These are phyloP conservation scores for Coregonus sp. DNA, from an alignment of 2,797 vertebrate genomes.

Conservation along the genomic window DNA sequence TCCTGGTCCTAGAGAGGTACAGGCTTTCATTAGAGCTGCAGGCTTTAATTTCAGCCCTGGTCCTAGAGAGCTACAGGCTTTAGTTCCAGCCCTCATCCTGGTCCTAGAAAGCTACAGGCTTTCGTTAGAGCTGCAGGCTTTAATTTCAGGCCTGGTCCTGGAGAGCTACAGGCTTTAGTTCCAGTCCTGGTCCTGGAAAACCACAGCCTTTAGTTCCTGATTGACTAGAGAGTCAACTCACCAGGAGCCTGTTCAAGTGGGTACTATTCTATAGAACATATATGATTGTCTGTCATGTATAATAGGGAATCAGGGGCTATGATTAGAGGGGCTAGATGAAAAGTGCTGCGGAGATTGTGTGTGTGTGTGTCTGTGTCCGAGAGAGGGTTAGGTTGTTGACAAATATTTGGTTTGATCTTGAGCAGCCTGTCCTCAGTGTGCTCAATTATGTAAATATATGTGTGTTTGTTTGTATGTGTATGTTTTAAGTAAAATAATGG, in stretches of 20 bases:
- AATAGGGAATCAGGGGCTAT: background rate
- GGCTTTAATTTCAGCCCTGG: background rate
- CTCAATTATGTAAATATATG: background rate
- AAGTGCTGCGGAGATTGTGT: background rate
- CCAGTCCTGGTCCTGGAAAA: background rate
- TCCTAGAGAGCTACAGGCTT: background rate
- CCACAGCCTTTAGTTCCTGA: background rate
- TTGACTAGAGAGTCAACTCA: background rate
- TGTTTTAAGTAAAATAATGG: background rate
- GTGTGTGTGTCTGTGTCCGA: background rate
- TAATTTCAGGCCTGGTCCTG: background rate
- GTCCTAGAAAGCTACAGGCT: background rate
- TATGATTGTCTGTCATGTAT: constrained; percentile 4
- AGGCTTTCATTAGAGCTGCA: too few relatives aligned
- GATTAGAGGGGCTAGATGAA: background rate
- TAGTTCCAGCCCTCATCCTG: background rate
- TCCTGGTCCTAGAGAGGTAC: background rate
- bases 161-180: background rate
- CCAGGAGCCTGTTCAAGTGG: background rate
- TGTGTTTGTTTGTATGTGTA: background rate
- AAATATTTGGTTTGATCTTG: background rate
- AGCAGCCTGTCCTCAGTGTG: background rate
- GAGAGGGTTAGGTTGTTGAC: too few relatives aligned
- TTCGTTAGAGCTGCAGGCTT: background rate
- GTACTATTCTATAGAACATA: background rate